Conservation (phyloP, 2,888 invertebrate genomes). For the Dryobota labecula region DNA sequence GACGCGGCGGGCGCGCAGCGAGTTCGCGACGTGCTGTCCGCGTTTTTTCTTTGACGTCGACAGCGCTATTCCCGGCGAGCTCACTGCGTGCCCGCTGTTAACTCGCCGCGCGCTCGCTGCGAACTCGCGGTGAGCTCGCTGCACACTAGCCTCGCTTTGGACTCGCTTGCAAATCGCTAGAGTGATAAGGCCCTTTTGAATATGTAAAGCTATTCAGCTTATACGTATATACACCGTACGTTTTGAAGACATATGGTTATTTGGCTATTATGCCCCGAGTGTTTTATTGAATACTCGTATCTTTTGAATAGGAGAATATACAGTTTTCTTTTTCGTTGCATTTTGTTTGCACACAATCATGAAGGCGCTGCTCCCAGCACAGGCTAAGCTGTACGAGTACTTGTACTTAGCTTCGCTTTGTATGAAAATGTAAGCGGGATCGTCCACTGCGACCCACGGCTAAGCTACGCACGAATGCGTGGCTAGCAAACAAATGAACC, state of each 20-base stretch:
- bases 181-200: conserved; percentile 30
- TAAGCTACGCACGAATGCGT: background rate
- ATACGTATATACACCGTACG: conserved; percentile 21
- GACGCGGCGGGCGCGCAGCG: no score
- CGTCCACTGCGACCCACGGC: background rate
- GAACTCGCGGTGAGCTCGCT: no score
- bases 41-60: no score
- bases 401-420: rapidly evolving
- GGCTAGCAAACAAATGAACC: background rate
- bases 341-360: background rate
- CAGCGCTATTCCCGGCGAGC: no score
- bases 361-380: background rate
- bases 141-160: no score
- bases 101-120: no score
- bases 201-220: conserved; percentile 4
- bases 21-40: no score
- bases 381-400: background rate
- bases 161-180: no score
- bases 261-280: conserved; percentile 8
- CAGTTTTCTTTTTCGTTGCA: no score
- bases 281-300: conserved; percentile 37
- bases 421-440: background rate
- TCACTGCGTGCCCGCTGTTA: no score
- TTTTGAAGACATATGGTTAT: conserved; percentile 40
- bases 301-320: conserved; percentile 32